Evolutionary conservation across 2,888 invertebrate species (phyloP).

Genomic region (Diachrysia chrysitis): DNA sequence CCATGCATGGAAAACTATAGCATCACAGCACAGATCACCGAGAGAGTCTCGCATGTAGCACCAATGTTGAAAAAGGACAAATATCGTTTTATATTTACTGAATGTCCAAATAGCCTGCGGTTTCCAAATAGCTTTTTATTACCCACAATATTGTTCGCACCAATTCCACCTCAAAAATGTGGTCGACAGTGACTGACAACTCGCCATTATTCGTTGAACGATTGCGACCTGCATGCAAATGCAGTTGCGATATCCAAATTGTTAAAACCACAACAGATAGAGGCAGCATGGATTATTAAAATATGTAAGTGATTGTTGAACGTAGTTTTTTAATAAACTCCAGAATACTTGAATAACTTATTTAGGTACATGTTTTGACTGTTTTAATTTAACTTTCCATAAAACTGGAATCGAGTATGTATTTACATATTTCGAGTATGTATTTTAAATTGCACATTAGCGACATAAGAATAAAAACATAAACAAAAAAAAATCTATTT

Average conservation of each 20-base stretch:
- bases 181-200: conserved; percentile 37
- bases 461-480: too few species aligned
- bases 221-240: conserved; percentile 33
- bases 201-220: conserved; percentile 32
- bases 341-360: neutral
- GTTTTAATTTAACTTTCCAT: too few species aligned
- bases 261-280: conserved; percentile 11
- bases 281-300: conserved; percentile 1
- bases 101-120: neutral
- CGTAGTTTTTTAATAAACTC: neutral
- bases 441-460: too few species aligned
- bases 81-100: neutral
- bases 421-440: too few species aligned
- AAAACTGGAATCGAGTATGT: too few species aligned
- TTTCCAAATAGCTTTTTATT: neutral
- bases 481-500: neutral
- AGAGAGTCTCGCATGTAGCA: too few species aligned
- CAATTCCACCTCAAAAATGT: conserved; percentile 36
- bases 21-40: too few species aligned
- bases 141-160: conserved; percentile 31
- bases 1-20: too few species aligned
- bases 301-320: conserved; percentile 6
- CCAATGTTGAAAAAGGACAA: neutral
- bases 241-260: conserved; percentile 19
- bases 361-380: too few species aligned